phyloP scores from a whole-genome alignment of 2,888 invertebrate species.

The Exocentrus adspersus region DNA sequence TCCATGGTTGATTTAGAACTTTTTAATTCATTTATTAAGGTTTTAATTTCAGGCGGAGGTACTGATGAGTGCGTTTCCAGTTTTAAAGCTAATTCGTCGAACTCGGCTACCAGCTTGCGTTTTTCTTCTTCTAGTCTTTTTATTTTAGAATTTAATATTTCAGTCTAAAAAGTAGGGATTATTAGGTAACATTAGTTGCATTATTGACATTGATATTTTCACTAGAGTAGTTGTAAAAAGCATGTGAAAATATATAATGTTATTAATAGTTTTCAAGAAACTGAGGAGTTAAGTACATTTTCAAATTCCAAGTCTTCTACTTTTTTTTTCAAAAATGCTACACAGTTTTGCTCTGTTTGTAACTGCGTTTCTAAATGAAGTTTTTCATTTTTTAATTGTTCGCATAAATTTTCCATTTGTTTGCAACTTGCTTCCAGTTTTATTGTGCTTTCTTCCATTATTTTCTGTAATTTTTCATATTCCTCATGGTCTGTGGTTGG shows the following conservation, averaged over 20 bases:
- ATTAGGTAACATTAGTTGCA: too few species aligned
- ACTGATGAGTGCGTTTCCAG: constrained; percentile 44
- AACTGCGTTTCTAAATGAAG: constrained; percentile 54
- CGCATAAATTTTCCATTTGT: constrained; percentile 59
- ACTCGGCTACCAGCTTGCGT: constrained; percentile 38
- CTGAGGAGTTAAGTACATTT: too few species aligned
- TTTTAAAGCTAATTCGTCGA: constrained; percentile 44
- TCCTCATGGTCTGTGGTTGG: constrained; percentile 51
- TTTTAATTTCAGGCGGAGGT: constrained; percentile 50
- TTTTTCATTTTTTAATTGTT: constrained; percentile 58
- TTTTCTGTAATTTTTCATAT: constrained; percentile 54
- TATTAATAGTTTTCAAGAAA: too few species aligned
- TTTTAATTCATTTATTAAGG: constrained; percentile 53
- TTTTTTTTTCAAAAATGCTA: constrained; percentile 51
- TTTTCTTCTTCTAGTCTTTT: constrained; percentile 49
- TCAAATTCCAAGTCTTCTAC: constrained; percentile 55
- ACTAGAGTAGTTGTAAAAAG: too few species aligned
- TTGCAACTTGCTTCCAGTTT: constrained; percentile 59
- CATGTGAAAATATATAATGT: too few species aligned
- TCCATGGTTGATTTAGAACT: constrained; percentile 52
- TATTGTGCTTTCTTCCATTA: constrained; percentile 58
- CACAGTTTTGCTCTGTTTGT: constrained; percentile 52
- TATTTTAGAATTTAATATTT: constrained; percentile 39
- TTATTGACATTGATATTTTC: too few species aligned
- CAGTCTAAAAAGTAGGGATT: too few species aligned